phyloP scores from a whole-genome alignment of 2,797 vertebrate species.

The Neomorphus geoffroyi region DNA sequence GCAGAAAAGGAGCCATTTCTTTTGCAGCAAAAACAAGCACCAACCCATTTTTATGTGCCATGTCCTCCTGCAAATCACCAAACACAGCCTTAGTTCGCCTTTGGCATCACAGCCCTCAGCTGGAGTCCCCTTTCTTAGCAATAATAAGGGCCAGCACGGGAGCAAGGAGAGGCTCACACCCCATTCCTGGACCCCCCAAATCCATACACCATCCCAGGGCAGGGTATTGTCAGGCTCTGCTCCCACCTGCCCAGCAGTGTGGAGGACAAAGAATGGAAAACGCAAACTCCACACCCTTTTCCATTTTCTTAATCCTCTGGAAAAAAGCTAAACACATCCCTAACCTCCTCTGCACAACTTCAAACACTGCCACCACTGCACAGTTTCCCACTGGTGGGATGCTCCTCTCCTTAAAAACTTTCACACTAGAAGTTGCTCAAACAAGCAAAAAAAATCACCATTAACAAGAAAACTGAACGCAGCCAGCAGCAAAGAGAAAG shows the following conservation, averaged over 20 bases:
- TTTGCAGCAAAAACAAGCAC: not conserved
- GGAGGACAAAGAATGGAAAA: not conserved
- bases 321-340: not conserved
- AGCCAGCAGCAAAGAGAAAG: accelerated
- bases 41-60: not conserved
- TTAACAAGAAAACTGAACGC: accelerated
- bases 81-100: accelerated
- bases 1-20: not conserved
- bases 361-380: accelerated
- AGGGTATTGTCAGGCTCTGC: not conserved
- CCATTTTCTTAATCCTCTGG: accelerated
- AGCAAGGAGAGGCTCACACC: not conserved
- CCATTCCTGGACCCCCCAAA: accelerated
- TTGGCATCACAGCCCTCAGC: accelerated
- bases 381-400: accelerated
- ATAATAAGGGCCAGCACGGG: not conserved
- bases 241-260: not conserved
- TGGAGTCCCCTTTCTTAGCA: not conserved
- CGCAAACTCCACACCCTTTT: accelerated
- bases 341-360: accelerated
- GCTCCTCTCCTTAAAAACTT: not conserved
- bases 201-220: not conserved
- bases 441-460: not conserved
- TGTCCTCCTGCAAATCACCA: not conserved
- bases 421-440: accelerated